Conservation (phyloP, 2,797 vertebrate species). For the Lepilemur ruficaudatus region DNA sequence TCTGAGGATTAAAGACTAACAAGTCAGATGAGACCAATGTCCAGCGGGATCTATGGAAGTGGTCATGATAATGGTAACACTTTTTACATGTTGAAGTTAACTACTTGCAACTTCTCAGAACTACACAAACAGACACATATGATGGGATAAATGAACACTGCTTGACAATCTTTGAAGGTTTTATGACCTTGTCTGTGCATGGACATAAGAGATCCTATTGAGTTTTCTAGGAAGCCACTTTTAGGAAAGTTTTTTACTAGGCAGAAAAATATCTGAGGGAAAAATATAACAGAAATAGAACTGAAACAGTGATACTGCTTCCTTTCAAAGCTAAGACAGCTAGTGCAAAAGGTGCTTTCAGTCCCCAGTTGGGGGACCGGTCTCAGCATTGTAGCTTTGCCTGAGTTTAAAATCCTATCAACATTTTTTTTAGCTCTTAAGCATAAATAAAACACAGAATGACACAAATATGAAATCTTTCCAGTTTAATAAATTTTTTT, state of each 20-base stretch:
- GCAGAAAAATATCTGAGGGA: conserved; percentile 12
- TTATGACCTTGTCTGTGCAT: background rate
- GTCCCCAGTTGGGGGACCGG: background rate
- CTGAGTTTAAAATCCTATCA: conserved; percentile 26
- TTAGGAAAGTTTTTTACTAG: background rate
- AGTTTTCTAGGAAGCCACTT: background rate
- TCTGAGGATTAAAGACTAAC: background rate
- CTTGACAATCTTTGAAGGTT: too few species aligned
- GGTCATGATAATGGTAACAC: background rate
- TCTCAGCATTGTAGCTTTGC: background rate
- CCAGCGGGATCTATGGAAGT: background rate
- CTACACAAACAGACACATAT: background rate
- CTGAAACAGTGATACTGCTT: background rate
- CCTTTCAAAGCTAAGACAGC: conserved; percentile 6
- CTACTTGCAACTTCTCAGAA: background rate
- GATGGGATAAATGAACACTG: background rate
- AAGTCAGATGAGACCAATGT: background rate
- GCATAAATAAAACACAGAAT: background rate
- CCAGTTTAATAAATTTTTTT: background rate
- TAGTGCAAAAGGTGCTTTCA: background rate
- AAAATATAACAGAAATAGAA: background rate
- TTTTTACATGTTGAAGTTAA: background rate
- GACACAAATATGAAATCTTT: background rate
- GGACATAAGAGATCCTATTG: background rate
- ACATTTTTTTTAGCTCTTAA: background rate